These are phyloP conservation scores for Koerneria pararmatus DNA, from an alignment of 2,888 invertebrate genomes.

Conservation along the genomic window DNA sequence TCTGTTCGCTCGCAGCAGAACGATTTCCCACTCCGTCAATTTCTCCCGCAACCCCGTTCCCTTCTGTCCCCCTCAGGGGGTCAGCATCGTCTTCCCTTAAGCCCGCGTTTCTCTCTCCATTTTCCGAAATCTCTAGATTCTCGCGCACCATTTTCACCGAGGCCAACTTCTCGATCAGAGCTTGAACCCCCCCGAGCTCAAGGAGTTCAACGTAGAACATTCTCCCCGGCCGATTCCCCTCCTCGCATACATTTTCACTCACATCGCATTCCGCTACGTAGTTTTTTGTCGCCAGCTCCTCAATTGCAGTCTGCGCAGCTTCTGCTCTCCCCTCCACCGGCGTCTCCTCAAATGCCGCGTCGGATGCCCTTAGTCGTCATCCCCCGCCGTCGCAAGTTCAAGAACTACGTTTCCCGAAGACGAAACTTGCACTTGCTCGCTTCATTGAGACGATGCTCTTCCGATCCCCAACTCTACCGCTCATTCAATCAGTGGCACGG, in stretches of 20 bases:
- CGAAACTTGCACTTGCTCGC: constrained; percentile 50
- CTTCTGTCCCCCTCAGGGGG: too few relatives aligned
- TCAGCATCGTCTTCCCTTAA: too few relatives aligned
- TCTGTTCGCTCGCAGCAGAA: too few relatives aligned
- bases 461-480: constrained; percentile 53
- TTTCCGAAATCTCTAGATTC: too few relatives aligned
- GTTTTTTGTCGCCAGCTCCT: constrained; percentile 40
- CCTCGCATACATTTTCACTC: constrained; percentile 43
- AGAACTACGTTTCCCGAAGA: constrained; percentile 55
- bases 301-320: constrained; percentile 39
- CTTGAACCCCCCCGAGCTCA: too few relatives aligned
- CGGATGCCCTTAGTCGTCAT: constrained; percentile 56
- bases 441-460: constrained; percentile 45
- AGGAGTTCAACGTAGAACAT: too few relatives aligned
- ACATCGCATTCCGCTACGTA: constrained; percentile 44
- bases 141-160: too few relatives aligned
- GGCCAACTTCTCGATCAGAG: too few relatives aligned
- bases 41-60: too few relatives aligned
- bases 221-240: constrained; percentile 29
- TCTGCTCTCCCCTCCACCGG: constrained; percentile 6
- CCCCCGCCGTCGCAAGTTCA: constrained; percentile 54
- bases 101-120: too few relatives aligned
- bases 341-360: constrained; percentile 35
- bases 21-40: too few relatives aligned
- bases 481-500: constrained; percentile 53